Base-by-base conservation (phyloP, 2,888 invertebrate genomes). In the Acanthosepion lycidas region DNA sequence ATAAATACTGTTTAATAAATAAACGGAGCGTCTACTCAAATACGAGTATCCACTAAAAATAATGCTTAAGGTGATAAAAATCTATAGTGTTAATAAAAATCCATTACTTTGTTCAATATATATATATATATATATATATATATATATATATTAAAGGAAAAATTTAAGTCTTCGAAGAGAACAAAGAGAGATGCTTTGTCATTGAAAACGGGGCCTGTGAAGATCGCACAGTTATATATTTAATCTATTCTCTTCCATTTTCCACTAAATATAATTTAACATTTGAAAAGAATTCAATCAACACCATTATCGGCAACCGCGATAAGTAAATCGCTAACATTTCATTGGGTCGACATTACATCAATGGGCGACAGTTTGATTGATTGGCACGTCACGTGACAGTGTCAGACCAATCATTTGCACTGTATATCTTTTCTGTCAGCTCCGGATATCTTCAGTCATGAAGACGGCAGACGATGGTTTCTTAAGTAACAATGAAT, bases 381-480 rank as follows among this genome's bases (percentile, higher is more conserved):
- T 28, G 78, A 78, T 78, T n/a, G 78, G n/a, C 78, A 78, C n/a
- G 78, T 78, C 78, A 78, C 78, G n/a, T 78, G 78, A 78, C n/a
- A 78, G n/a, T 78, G 78, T n/a, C 78, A 78, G 78, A n/a, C 78
- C 78, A 78, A 78, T 78, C 78, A 78, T 78, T 78, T 9, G 1
- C n/a, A n/a, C 8, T 3, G 28, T n/a, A n/a, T 78, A n/a, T 78
- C 78, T 78, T 42, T 78, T 78, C 78, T 28, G 28, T n/a, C 78
- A n/a, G 78, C 28, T 1, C n/a, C n/a, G 28, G 28, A 28, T 28
- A 78, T 78, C n/a, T n/a, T 78, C 78, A 28, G 12, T n/a, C 78
- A 78, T 8, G n/a, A 78, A 78, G 26, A 64, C 8, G 26, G 64
- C 64, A 26, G 64, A 64, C 23, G 26, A 64, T 26, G 1, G 28